Base-by-base conservation (phyloP, 2,888 invertebrate species). In the Heteropelma amictum region DNA sequence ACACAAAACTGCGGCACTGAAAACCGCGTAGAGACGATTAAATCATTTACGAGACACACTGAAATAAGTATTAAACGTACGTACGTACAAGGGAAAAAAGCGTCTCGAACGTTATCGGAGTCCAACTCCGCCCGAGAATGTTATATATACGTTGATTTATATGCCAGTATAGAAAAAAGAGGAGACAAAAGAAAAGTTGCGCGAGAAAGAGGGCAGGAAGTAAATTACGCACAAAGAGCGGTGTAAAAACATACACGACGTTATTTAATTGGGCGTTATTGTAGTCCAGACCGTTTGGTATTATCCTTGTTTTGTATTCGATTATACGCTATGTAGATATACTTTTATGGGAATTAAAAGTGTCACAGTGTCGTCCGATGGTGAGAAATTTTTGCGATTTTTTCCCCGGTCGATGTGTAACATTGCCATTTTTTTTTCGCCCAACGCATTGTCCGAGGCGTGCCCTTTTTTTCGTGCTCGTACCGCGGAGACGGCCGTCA, bases 11-110 rank as follows among this genome's bases (percentile, higher is more conserved):
- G 79, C 73, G 79, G 72, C 72, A 79, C 70, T 56, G 42, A 72
- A 38, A 56, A 70, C 19, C 42, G 73, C 42, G 64, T 70, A 77
- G 72, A 76, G 77, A 67, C 64, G 45, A 79, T 70, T 77, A 53
- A 70, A 67, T 77, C 68, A 80, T 79, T 80, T 77, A 77, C 78
- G 61, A 74, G 54, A 77, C 47, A 71, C 76, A 77, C 67, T 77
- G 67, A 76, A 60, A 80, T 78, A 78, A 81, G 79, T 81, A 80
- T 80, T 79, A 80, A 61, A 75, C 75, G 54, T 63, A 61, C 71
- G 47, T 79, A 79, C 71, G 72, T 63, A 17, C 38, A 26, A 21
- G 12, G 14, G 7, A 35, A 40, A 63, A 21, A 56, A 60, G 60
- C 42, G 63, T 51, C 53, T 58, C 23, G 40, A 53, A 54, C 54